Evolutionary conservation across 2,888 invertebrate species (phyloP), one percentile per base, ranked within the genome.

Genomic region (Scaptomyza polygonia): DNA sequence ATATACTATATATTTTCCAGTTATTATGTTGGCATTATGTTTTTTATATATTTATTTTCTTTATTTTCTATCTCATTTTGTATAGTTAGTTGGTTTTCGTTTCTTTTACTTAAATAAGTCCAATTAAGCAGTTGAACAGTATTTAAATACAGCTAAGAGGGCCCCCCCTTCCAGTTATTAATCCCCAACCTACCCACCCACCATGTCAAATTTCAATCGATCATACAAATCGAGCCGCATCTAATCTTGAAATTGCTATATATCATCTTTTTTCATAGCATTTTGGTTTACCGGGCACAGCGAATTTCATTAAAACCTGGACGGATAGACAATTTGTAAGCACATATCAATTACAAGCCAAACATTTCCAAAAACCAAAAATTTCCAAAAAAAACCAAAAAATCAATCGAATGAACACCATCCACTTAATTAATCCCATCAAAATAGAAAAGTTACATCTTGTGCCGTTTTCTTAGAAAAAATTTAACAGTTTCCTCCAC

Each of bases 271-370:
- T 86, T 86, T 79, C 86, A 77, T 87, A 89, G 89, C 89, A 89
- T 80, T 84, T 89, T 80, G 89, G 86, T 89, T 86, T 88, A 75
- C 79, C 80, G 88, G 89, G 88, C 83, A 83, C 89, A 72, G 88
- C 89, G 79, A 84, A 78, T 82, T 88, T 90, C 83, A 84, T 85
- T 77, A 88, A 90, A 87, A 84, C 86, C 67, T 86, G 89, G 77
- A 88, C 88, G 81, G 89, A 88, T 79, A 86, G 79, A 82, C 80
- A 84, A 81, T 88, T 89, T 88, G 89, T 90, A 89, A 90, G 90
- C 85, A 78, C 77, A 70, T 80, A 57, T 68, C 57, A 36, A 66
- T 62, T 66, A 74, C 70, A 51, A 62, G 64, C 49, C 72, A 55
- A 49, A 32, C 57, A 79, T 44, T 66, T 80, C 64, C 61, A 54